Base-by-base conservation (phyloP, 2,113 vertebrate species). In the Sula dactylatra region DNA sequence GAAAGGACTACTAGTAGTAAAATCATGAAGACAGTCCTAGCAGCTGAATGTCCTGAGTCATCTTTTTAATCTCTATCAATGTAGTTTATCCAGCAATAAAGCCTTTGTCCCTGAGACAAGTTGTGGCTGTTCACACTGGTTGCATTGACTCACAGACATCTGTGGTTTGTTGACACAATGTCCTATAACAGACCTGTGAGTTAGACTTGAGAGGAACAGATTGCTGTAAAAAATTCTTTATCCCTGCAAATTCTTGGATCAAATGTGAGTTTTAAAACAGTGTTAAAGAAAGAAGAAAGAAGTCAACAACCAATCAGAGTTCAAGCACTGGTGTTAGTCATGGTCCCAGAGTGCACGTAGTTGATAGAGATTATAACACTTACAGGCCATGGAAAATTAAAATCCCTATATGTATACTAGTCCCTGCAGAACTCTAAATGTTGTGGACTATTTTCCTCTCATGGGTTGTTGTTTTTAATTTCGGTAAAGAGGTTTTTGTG, bases 391-490 rank as follows among this genome's bases (percentile, higher is more conserved):
- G 81, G 89, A 96, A 95, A 95, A 95, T 93, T 94, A 90, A 96
- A 94, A 94, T 96, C 82, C 70, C 52, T 95, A 6, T 85, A 58
- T 82, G 31, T 90, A 79, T 95, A 96, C 82, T 95, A 55, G 93
- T 96, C 96, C 95, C 96, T 91, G 73, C 84, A 95, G 96, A 94
- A 85, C 90, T 91, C 84, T 96, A 96, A 97, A 96, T 87, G 77
- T 45, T 91, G 73, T 91, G 84, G 87, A 79, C 66, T 72, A 42
- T 91, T 93, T 90, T 74, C 56, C 73, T 80, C 67, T 90, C 38
- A 21, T 13, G 40, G 66, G 61, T 74, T 93, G 78, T 95, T 93
- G 73, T 49, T 90, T 93, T 95, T 95, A 80, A 87, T 93, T 93
- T 93, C 66, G 49, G 78, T 82, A 90, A 93, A 94, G 82, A 87